Evolutionary conservation across 2,113 vertebrate species (phyloP).

Genomic region (Marmota flaviventris): DNA sequence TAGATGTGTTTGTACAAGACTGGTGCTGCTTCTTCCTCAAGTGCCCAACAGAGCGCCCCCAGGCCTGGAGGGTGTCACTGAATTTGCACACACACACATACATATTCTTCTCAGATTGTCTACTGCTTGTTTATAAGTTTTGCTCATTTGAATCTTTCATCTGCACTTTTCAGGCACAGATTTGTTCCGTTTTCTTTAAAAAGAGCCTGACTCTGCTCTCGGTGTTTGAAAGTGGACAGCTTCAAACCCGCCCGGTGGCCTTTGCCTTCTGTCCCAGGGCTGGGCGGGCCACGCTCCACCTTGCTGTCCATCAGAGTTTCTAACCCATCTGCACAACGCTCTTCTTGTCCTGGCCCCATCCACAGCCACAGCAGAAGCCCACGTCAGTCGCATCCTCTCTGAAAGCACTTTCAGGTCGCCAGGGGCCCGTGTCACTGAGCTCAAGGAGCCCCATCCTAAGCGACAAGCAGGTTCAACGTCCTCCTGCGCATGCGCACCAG

Average conservation of each 20-base stretch:
- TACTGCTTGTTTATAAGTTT: not conserved
- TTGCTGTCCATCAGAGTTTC: no score
- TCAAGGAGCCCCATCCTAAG: not conserved
- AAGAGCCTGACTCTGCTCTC: not conserved
- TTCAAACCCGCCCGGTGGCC: not conserved
- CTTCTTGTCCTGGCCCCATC: no score
- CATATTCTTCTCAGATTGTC: not conserved
- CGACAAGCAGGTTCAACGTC: not conserved
- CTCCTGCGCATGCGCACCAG: not conserved
- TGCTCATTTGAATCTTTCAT: constrained; percentile 3
- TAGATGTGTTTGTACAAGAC: not conserved
- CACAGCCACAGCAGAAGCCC: not conserved
- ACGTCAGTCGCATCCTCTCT: not conserved
- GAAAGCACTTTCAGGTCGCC: not conserved
- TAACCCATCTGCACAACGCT: not conserved
- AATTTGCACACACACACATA: not conserved
- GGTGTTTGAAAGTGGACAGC: not conserved
- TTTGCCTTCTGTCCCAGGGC: not conserved
- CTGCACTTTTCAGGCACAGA: not conserved
- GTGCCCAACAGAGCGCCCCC: not conserved
- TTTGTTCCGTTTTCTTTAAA: not conserved
- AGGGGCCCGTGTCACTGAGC: not conserved
- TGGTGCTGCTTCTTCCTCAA: not conserved
- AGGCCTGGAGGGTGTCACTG: not conserved
- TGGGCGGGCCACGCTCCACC: not conserved